phyloP scores from a whole-genome alignment of 2,797 vertebrate genomes.

The Fratercula arctica region DNA sequence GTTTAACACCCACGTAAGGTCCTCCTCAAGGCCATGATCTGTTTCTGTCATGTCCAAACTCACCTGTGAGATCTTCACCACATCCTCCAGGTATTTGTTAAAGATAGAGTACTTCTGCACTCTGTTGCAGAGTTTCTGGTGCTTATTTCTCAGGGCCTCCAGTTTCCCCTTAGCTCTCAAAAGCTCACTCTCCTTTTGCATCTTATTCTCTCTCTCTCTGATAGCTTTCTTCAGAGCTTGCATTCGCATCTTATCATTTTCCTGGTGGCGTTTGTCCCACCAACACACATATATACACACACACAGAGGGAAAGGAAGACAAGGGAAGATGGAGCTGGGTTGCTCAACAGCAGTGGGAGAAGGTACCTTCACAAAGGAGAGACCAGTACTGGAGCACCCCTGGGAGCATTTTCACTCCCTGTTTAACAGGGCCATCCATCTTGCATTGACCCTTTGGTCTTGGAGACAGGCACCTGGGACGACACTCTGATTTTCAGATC shows the following conservation, averaged over 20 bases:
- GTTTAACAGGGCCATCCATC: background rate
- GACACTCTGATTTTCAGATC: background rate
- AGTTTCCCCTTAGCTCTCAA: constrained; percentile 39
- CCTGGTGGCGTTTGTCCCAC: constrained; percentile 32
- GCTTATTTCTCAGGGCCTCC: constrained; percentile 13
- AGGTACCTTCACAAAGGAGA: background rate
- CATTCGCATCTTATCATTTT: constrained; percentile 47
- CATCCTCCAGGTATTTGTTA: constrained; percentile 69
- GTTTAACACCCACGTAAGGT: background rate
- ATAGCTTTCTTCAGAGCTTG: constrained; percentile 59
- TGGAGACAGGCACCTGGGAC: background rate
- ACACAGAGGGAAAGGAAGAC: background rate
- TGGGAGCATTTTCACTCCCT: too few relatives aligned
- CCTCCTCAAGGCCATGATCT: background rate
- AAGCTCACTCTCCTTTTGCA: constrained; percentile 36
- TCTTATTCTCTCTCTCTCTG: constrained; percentile 35
- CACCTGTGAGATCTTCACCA: constrained; percentile 71
- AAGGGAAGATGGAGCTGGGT: background rate
- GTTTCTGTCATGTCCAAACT: background rate
- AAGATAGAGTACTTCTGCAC: constrained; percentile 63
- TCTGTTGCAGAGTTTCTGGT: constrained; percentile 13
- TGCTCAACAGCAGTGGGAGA: background rate
- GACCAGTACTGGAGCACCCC: background rate
- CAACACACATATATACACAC: background rate
- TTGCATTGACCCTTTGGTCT: background rate